These are phyloP conservation scores for Pachyuromys duprasi DNA, from an alignment of 2,797 vertebrate genomes.

Conservation along the genomic window DNA sequence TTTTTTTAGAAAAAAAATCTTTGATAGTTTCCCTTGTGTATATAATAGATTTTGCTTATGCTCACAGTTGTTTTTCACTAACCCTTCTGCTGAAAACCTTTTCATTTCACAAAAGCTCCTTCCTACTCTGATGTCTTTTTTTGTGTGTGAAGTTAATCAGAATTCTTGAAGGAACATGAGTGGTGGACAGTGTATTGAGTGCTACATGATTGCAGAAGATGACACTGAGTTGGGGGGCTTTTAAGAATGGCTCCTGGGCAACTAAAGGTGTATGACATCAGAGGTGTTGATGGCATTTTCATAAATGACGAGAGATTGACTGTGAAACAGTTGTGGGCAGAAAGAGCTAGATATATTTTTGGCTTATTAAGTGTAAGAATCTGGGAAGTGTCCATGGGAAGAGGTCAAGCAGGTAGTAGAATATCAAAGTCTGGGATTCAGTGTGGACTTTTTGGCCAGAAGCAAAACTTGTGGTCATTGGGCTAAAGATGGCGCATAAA, in stretches of 20 bases:
- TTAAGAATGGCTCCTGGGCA: neutral
- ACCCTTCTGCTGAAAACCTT: neutral
- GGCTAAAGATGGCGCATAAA: neutral
- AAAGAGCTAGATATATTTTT: neutral
- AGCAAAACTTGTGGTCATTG: neutral
- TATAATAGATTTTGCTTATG: neutral
- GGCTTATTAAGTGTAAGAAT: neutral
- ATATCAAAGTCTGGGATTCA: conserved; percentile 17
- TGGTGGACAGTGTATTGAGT: neutral
- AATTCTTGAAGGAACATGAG: neutral
- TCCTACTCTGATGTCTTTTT: neutral
- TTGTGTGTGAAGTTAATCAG: neutral
- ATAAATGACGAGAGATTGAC: neutral
- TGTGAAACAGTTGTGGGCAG: neutral
- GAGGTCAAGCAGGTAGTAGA: neutral
- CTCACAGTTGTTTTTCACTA: neutral
- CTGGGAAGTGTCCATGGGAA: neutral
- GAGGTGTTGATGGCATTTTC: conserved; percentile 4
- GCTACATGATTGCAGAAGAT: neutral
- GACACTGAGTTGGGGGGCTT: neutral
- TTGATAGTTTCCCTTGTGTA: neutral
- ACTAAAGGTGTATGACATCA: neutral
- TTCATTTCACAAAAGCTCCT: neutral
- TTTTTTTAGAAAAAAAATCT: neutral
- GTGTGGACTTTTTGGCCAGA: neutral